Percentiles rank a stretch among this genome's conserved stretches.
These are phyloP conservation scores for Sceliomorpha sp. DNA, from an alignment of 2,888 invertebrate species.

Conservation along the genomic window DNA sequence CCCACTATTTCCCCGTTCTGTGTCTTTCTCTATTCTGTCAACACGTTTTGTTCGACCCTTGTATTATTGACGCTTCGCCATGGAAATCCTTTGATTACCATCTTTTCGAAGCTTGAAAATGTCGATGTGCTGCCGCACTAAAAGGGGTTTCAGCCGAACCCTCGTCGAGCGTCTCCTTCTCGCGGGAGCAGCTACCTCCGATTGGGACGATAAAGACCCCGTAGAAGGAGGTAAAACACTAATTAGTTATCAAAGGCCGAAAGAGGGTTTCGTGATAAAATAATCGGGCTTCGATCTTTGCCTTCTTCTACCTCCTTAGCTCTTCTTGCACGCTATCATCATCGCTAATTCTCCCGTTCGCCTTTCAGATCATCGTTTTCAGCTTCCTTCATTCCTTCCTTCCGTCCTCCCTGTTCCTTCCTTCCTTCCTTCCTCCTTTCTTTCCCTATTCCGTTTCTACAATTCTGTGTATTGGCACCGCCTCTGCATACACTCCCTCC, in stretches of 20 bases:
- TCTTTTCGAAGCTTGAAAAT: slow-evolving; percentile 73
- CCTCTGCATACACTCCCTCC: slow-evolving; percentile 18
- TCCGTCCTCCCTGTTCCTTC: slow-evolving; percentile 29
- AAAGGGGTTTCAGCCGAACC: slow-evolving; percentile 69
- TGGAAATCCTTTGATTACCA: slow-evolving; percentile 79
- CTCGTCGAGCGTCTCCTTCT: slow-evolving; percentile 49
- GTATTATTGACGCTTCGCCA: slow-evolving; percentile 56
- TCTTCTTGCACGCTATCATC: slow-evolving; percentile 33
- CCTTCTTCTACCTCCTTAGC: slow-evolving; percentile 22
- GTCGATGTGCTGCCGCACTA: slow-evolving; percentile 70
- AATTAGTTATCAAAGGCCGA: slow-evolving; percentile 84
- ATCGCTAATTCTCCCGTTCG: slow-evolving; percentile 24
- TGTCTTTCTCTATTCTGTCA: slow-evolving; percentile 27
- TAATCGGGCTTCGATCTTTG: slow-evolving; percentile 55
- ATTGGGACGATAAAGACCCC: slow-evolving; percentile 76
- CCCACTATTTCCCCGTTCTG: slow-evolving; percentile 58
- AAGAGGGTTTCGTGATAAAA: slow-evolving; percentile 80
- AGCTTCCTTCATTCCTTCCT: too few relatives aligned
- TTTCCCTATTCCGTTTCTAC: slow-evolving; percentile 53
- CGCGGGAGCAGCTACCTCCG: slow-evolving; percentile 68
- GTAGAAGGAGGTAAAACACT: slow-evolving; percentile 81
- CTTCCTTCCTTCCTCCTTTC: slow-evolving; percentile 54
- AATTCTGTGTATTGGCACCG: slow-evolving; percentile 20
- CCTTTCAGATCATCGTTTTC: slow-evolving; percentile 5
- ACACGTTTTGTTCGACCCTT: slow-evolving; percentile 9